A percentile compares a stretch with the other conserved stretches of the same genome.
These are phyloP conservation scores for Takifugu flavidus DNA, from an alignment of 2,113 vertebrate species.

Conservation along the genomic window DNA sequence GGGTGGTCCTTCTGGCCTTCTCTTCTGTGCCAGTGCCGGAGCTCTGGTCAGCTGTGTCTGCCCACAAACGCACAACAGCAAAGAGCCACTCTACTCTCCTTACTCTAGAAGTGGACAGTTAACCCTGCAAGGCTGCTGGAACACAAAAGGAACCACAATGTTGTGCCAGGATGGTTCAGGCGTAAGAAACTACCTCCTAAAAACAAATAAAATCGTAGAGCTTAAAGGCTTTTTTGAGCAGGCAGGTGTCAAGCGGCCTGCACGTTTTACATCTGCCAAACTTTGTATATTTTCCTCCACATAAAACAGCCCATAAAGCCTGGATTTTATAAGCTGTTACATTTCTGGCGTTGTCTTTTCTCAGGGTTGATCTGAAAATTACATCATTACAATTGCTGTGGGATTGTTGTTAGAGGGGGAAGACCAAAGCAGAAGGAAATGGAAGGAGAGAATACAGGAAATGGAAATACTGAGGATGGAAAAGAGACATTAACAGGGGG, in stretches of 20 bases:
- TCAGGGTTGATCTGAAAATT: constrained; percentile 50
- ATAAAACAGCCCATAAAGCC: constrained; percentile 47
- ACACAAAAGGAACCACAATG: background rate
- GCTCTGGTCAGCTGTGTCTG: constrained; percentile 25
- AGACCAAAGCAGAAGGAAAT: constrained; percentile 24
- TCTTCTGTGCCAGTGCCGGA: constrained; percentile 22
- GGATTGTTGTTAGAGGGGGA: constrained; percentile 47
- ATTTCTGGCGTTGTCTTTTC: constrained; percentile 45
- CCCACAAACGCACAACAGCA: constrained; percentile 37
- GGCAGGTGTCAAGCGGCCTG: constrained; percentile 54
- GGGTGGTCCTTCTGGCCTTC: constrained; percentile 47
- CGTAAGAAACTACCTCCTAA: constrained; percentile 28
- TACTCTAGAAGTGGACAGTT: constrained; percentile 45
- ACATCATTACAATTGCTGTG: constrained; percentile 58
- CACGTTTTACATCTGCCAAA: constrained; percentile 55
- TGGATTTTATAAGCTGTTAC: constrained; percentile 37
- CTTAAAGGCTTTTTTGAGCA: constrained; percentile 14
- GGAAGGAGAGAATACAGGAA: constrained; percentile 27
- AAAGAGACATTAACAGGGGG: constrained; percentile 19
- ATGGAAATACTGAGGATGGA: constrained; percentile 24
- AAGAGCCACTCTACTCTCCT: constrained; percentile 42
- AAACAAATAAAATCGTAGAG: constrained; percentile 19
- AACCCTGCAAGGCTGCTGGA: constrained; percentile 19
- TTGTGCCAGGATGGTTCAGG: constrained; percentile 25
- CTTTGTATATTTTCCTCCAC: constrained; percentile 60